Base-by-base conservation (phyloP, 2,113 vertebrate species). In the Hippoglossus stenolepis region DNA sequence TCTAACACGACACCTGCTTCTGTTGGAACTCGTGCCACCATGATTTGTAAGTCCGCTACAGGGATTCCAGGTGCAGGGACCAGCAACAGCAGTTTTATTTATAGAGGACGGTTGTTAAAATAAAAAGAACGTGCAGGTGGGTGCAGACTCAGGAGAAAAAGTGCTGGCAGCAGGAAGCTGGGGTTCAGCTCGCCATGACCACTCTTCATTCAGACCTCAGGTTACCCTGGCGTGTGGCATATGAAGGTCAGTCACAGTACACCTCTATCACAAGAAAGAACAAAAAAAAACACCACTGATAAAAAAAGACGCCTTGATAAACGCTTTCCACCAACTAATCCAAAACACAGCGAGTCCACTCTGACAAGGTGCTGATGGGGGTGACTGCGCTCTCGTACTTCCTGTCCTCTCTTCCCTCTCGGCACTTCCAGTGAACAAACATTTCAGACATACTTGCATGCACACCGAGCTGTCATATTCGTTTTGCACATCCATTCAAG, bases 281-380 rank as follows among this genome's bases (percentile, higher is more conserved):
- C 8, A n/a, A 35, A 31, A 70, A 67, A 70, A 64, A 4, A 13
- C 40, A 13, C 40, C 49, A 57, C 70, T 13, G 26, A 47, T 18
- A 8, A 13, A 12, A 23, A 56, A 8, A 28, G 26, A 76, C 58
- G 64, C 13, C 0, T 13, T 23, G 47, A 73, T 53, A 24, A 69
- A 68, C 53, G 38, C 0, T 75, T 76, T 20, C 26, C 65, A 74
- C 40, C 63, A 82, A 70, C 56, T 49, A 38, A 74, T 51, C 61
- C 21, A 1, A 45, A 40, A 31, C 38, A 17, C 73, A 4, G 14
- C 5, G 5, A 77, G 64, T 80, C 60, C 26, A 49, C 70, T 73
- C 38, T 45, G 58, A 70, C 61, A 38, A 65, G 80, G 15, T 65
- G 83, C 90, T 86, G 90, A 87, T 87, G 87, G 71, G 86, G 88